phyloP scores from a whole-genome alignment of 2,113 vertebrate species.

The Chloroceryle aenea region DNA sequence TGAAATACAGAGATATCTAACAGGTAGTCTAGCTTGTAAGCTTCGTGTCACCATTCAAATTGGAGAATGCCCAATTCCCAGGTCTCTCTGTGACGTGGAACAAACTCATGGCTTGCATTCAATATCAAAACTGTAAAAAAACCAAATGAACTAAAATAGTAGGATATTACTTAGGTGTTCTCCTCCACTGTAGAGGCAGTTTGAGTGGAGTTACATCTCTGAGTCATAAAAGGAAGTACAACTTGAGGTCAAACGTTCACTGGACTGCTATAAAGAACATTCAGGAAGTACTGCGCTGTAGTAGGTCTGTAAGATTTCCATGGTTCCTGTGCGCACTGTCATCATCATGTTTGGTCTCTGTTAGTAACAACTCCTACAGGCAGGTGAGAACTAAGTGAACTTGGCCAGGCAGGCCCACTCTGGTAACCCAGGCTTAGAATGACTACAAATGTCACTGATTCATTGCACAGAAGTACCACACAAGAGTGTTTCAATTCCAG shows the following conservation, averaged over 20 bases:
- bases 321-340: not conserved
- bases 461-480: not conserved
- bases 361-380: not conserved
- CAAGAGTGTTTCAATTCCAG: not conserved
- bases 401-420: not conserved
- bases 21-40: not conserved
- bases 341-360: not conserved
- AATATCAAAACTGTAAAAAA: not conserved
- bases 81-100: not conserved
- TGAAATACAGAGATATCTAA: not conserved
- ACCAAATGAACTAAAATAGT: not conserved
- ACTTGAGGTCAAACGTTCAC: fast-evolving
- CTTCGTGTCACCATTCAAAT: not conserved
- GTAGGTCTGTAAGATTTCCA: not conserved
- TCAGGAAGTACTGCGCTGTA: not conserved
- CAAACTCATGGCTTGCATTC: not conserved
- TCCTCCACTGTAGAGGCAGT: not conserved
- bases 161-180: not conserved
- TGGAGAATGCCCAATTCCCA: not conserved
- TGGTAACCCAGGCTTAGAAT: not conserved
- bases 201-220: not conserved
- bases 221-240: not conserved
- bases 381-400: not conserved
- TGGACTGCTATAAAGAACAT: not conserved
- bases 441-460: not conserved